phyloP scores from a whole-genome alignment of 2,888 invertebrate genomes.

The Platypus cylindrus region DNA sequence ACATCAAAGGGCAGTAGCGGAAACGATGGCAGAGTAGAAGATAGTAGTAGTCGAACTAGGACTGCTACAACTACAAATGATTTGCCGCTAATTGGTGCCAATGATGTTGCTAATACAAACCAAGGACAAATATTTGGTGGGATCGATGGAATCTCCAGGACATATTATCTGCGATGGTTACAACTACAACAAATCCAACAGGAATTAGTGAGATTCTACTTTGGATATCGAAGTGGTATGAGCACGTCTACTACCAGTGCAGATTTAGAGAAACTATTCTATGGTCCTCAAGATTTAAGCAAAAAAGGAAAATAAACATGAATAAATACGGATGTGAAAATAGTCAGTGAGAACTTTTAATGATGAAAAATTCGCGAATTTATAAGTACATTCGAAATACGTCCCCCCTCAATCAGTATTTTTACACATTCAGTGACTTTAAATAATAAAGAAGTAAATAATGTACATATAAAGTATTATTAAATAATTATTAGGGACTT shows the following conservation, averaged over 20 bases:
- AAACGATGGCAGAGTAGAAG: constrained; percentile 6
- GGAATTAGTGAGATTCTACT: constrained; percentile 14
- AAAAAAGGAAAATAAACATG: constrained; percentile 10
- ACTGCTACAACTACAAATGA: constrained; percentile 2
- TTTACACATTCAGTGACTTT: constrained; percentile 6
- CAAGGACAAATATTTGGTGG: constrained; percentile 4
- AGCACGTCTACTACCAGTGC: too few relatives aligned
- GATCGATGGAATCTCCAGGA: constrained; percentile 10
- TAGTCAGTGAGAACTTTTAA: too few relatives aligned
- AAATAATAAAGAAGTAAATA: too few relatives aligned
- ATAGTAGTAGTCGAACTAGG: constrained; percentile 2
- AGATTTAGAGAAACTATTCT: constrained; percentile 3
- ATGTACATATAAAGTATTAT: too few relatives aligned
- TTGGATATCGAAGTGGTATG: constrained; percentile 10
- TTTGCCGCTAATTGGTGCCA: not conserved
- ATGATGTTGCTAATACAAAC: constrained; percentile 1
- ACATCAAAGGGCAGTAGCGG: constrained; percentile 14
- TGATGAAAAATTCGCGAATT: too few relatives aligned
- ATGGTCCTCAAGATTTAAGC: constrained; percentile 14
- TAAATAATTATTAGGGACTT: too few relatives aligned
- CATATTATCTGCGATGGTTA: constrained; percentile 14
- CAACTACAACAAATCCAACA: constrained; percentile 14
- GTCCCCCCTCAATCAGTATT: constrained; percentile 8
- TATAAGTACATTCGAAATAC: too few relatives aligned
- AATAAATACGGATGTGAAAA: too few relatives aligned